These are phyloP conservation scores for Drosophila suzukii DNA, from an alignment of 1,140 invertebrate genomes.

Conservation along the genomic window DNA sequence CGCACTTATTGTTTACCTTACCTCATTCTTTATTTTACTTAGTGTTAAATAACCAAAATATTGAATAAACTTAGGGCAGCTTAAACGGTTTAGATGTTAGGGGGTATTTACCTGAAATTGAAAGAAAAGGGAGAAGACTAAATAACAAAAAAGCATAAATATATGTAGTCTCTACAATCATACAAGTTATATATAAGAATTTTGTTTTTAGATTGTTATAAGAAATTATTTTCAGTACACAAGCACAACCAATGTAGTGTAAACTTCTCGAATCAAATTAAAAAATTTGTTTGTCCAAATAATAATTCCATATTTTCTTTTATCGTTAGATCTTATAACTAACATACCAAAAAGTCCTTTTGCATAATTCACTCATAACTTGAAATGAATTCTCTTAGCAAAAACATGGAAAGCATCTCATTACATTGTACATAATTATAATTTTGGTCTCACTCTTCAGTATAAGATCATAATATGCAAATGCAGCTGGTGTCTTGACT, in stretches of 20 bases:
- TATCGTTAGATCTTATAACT: background rate
- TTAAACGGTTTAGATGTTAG: background rate
- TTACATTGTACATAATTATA: slow-evolving; percentile 37
- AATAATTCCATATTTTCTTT: no score
- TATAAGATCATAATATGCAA: slow-evolving; percentile 49
- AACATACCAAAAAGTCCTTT: background rate
- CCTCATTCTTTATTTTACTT: slow-evolving; percentile 3
- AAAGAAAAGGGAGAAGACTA: background rate
- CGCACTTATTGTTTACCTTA: slow-evolving; percentile 64
- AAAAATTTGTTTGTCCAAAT: no score
- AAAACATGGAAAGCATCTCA: slow-evolving; percentile 29
- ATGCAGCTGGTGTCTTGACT: slow-evolving; percentile 64
- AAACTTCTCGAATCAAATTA: background rate
- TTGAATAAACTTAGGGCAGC: slow-evolving; percentile 19
- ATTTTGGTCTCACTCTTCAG: background rate
- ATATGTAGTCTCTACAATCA: background rate
- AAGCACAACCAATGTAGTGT: background rate
- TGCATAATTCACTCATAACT: slow-evolving; percentile 11
- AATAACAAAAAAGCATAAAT: background rate
- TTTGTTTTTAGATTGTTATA: no score
- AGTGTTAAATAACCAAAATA: slow-evolving; percentile 45
- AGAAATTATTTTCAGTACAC: no score
- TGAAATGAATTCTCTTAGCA: slow-evolving; percentile 11
- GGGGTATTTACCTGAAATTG: slow-evolving; percentile 24
- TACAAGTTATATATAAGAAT: background rate